phyloP scores from a whole-genome alignment of 92 coral and sea anemone species.

The Epizoanthus stellaris region DNA sequence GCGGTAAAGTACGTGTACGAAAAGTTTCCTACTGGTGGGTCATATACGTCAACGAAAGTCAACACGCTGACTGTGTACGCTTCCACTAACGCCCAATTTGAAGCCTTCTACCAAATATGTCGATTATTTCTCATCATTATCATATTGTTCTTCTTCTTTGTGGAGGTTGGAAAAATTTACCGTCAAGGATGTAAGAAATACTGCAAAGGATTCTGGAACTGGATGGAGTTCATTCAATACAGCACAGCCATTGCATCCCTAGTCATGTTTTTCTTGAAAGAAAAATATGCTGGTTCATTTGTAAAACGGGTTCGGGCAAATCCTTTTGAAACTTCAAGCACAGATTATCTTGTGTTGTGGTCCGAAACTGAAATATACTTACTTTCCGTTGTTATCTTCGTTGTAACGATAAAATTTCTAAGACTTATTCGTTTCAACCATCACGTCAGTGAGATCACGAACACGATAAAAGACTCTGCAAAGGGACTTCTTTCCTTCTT shows the following conservation, averaged over 20 bases:
- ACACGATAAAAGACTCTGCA: constrained; percentile 61
- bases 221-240: constrained; percentile 74
- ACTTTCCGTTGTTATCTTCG: constrained; percentile 72
- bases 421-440: constrained; percentile 73
- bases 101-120: constrained; percentile 60
- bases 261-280: constrained; percentile 68
- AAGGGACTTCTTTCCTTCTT: constrained; percentile 59
- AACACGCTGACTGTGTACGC: constrained; percentile 74
- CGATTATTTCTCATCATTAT: constrained; percentile 75
- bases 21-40: constrained; percentile 76
- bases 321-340: constrained; percentile 82
- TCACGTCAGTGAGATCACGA: constrained; percentile 75
- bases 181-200: constrained; percentile 48
- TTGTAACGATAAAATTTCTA: constrained; percentile 71
- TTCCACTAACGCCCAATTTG: constrained; percentile 57
- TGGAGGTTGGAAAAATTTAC: constrained; percentile 65
- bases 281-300: constrained; percentile 66
- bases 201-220: constrained; percentile 73
- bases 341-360: constrained; percentile 73
- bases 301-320: constrained; percentile 67
- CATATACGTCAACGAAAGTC: constrained; percentile 43
- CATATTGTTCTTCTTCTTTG: constrained; percentile 62
- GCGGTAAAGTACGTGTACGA: constrained; percentile 70
- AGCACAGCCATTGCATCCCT: constrained; percentile 69
- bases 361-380: constrained; percentile 69